These are phyloP conservation scores for Acleris literana DNA, from an alignment of 2,888 invertebrate genomes.

Conservation along the genomic window DNA sequence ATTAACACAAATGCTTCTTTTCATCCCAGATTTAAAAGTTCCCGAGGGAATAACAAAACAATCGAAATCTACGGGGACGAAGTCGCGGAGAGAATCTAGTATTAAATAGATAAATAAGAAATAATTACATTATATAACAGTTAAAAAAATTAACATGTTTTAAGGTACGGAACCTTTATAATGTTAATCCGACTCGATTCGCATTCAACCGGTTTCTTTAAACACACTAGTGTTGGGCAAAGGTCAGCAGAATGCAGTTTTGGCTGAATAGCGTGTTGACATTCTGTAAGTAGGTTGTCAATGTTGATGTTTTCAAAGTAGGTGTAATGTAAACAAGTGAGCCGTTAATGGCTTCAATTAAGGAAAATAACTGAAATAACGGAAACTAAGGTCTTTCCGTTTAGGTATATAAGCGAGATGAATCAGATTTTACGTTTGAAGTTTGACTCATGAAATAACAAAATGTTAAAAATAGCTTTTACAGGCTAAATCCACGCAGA, in stretches of 20 bases:
- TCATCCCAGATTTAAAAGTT: no score
- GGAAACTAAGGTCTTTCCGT: neutral
- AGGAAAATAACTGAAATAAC: neutral
- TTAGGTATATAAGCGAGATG: constrained; percentile 1
- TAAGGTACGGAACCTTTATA: no score
- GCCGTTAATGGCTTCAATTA: constrained; percentile 4
- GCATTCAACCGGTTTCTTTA: no score
- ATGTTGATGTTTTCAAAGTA: constrained; percentile 13
- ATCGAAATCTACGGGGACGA: no score
- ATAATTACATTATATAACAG: no score
- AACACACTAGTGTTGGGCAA: constrained; percentile 15
- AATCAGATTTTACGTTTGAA: constrained; percentile 9
- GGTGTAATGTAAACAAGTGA: constrained; percentile 27
- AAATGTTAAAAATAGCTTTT: constrained; percentile 57
- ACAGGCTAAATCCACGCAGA: constrained; percentile 47
- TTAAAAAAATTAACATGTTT: no score
- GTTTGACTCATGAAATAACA: constrained; percentile 26
- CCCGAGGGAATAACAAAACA: no score
- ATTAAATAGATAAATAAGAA: no score
- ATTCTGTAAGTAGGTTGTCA: constrained; percentile 8
- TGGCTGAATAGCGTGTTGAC: constrained; percentile 40
- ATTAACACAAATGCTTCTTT: no score
- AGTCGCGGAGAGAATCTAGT: no score
- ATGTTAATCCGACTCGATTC: no score
- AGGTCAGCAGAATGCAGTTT: constrained; percentile 33